phyloP scores from a whole-genome alignment of 2,113 vertebrate genomes.

The Odocoileus hemionus region DNA sequence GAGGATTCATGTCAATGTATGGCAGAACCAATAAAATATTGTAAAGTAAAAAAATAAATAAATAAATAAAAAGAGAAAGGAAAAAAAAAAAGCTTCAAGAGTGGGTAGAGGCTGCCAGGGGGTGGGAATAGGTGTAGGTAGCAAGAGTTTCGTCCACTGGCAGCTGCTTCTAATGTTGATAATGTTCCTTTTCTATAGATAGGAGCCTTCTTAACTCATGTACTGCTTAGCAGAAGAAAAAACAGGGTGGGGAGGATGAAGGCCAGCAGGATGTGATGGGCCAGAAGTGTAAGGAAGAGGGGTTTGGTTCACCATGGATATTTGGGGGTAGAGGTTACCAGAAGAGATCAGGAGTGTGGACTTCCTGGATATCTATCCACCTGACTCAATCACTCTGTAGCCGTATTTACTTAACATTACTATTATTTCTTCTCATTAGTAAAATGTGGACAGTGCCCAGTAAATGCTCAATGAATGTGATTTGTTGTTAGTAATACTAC shows the following conservation, averaged over 20 bases:
- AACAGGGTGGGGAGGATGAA: constrained; percentile 46
- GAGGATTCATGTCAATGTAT: too few relatives aligned
- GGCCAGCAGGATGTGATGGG: constrained; percentile 47
- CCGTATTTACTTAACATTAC: background rate
- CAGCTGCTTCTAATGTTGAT: constrained; percentile 68
- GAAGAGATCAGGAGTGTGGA: background rate
- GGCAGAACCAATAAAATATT: too few relatives aligned
- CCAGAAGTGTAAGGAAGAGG: background rate
- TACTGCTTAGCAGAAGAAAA: constrained; percentile 63
- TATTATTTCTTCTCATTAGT: constrained; percentile 50
- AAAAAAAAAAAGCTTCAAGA: background rate
- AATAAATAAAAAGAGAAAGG: too few relatives aligned
- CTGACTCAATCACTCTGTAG: background rate
- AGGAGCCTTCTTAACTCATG: constrained; percentile 62
- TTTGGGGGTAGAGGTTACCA: constrained; percentile 66
- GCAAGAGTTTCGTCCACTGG: constrained; percentile 26
- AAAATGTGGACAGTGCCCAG: background rate
- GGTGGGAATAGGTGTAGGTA: background rate
- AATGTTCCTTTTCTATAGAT: constrained; percentile 54
- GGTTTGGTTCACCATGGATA: constrained; percentile 55
- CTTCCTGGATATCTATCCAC: background rate
- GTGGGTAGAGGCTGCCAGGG: constrained; percentile 44
- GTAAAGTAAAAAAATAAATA: too few relatives aligned
- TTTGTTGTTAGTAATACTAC: background rate
- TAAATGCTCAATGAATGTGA: background rate